These are phyloP conservation scores for Euzophera pinguis DNA, from an alignment of 2,888 invertebrate genomes.

Conservation along the genomic window DNA sequence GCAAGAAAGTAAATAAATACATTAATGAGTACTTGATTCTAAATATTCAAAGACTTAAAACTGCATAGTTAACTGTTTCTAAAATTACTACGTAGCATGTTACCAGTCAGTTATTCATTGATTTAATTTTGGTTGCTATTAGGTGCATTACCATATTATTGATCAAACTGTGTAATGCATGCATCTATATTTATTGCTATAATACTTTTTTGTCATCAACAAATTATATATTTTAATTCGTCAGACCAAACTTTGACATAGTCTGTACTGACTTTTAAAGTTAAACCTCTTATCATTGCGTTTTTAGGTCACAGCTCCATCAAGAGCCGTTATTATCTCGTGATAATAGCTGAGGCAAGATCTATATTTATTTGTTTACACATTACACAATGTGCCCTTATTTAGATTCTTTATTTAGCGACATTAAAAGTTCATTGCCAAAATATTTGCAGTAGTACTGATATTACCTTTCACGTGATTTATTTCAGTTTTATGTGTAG, in stretches of 20 bases:
- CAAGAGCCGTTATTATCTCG: neutral
- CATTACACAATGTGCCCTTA: neutral
- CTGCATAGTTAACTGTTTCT: too few species aligned
- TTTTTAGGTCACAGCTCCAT: neutral
- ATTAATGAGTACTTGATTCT: too few species aligned
- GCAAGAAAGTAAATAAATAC: too few species aligned
- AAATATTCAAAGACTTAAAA: too few species aligned
- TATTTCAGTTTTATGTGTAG: conserved; percentile 28
- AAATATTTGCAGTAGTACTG: neutral
- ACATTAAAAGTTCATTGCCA: neutral
- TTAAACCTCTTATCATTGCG: conserved; percentile 6
- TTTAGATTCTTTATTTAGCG: neutral
- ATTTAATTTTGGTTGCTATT: conserved; percentile 11
- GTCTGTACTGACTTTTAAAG: neutral
- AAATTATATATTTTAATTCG: too few species aligned
- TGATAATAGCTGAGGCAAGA: neutral
- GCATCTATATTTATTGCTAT: neutral
- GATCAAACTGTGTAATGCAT: conserved; percentile 14
- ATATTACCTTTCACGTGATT: conserved; percentile 36
- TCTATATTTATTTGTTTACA: neutral
- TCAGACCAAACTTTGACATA: too few species aligned
- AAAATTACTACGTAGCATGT: too few species aligned
- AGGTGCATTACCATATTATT: conserved; percentile 14
- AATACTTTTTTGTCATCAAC: neutral
- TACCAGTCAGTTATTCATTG: conserved; percentile 14